These are phyloP conservation scores for Knipowitschia caucasica DNA, from an alignment of 2,797 vertebrate genomes.

Conservation along the genomic window DNA sequence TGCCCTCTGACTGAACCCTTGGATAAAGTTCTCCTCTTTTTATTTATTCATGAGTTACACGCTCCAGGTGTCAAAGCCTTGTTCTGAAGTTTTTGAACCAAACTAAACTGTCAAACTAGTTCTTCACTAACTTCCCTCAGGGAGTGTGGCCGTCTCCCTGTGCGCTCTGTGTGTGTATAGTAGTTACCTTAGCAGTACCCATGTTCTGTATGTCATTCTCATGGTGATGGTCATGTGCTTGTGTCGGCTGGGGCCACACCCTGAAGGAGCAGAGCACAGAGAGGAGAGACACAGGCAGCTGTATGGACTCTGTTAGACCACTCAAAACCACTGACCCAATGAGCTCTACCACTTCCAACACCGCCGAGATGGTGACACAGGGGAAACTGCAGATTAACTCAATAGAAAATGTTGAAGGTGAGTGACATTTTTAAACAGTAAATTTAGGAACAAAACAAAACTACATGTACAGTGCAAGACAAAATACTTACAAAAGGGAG, in stretches of 20 bases:
- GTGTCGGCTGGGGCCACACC: slow-evolving; percentile 39
- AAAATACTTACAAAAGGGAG: too few species aligned
- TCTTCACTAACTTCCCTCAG: background rate
- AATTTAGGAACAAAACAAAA: too few species aligned
- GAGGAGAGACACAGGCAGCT: background rate
- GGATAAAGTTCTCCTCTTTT: slow-evolving; percentile 51
- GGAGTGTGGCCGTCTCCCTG: background rate
- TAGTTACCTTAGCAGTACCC: background rate
- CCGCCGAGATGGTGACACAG: slow-evolving; percentile 57
- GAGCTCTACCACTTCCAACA: slow-evolving; percentile 50
- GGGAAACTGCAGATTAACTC: slow-evolving; percentile 52
- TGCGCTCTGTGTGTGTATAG: slow-evolving; percentile 22
- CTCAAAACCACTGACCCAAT: slow-evolving; percentile 15
- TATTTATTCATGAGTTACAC: slow-evolving; percentile 52
- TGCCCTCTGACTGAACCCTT: background rate
- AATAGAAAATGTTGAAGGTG: slow-evolving; percentile 54
- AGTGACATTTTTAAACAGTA: background rate
- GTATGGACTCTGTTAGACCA: background rate
- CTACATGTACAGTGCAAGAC: too few species aligned
- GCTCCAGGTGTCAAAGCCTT: slow-evolving; percentile 37
- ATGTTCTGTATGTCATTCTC: background rate
- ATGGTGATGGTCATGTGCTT: slow-evolving; percentile 5
- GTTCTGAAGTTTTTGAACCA: background rate
- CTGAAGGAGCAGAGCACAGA: slow-evolving; percentile 3
- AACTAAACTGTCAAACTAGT: background rate